Conservation (phyloP, 1,140 invertebrate species). For the Macrobrachium rosenbergii region DNA sequence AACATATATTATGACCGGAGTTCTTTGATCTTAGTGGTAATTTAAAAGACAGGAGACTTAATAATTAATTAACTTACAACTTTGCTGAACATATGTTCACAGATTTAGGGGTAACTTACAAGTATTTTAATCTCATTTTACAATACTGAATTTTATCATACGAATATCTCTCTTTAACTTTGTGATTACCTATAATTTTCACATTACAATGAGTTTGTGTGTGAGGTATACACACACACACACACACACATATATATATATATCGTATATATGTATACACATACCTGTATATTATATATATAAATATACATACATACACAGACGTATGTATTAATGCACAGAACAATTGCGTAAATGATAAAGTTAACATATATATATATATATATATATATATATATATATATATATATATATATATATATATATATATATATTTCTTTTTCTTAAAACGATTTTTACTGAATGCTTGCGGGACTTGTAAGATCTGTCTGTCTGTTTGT, state of each 20-base stretch:
- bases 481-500: too few species aligned
- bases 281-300: constrained; percentile 13
- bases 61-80: too few species aligned
- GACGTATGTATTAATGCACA: too few species aligned
- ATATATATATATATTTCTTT: neutral
- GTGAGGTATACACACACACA: neutral
- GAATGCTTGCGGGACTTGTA: too few species aligned
- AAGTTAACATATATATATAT: neutral
- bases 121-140: too few species aligned
- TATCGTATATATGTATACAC: constrained; percentile 6
- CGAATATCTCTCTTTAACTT: neutral
- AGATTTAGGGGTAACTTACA: too few species aligned
- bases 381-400: constrained; percentile 19
- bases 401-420: neutral
- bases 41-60: too few species aligned
- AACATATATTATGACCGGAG: too few species aligned
- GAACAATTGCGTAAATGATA: too few species aligned
- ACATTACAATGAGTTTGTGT: neutral
- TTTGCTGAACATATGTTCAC: too few species aligned
- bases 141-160: too few species aligned
- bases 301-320: neutral
- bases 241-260: neutral
- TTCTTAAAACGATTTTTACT: neutral
- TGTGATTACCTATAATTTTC: neutral
- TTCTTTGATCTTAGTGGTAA: too few species aligned